Percentiles rank a stretch among this genome's conserved stretches.
Conservation (phyloP, 2,888 invertebrate genomes). For the Elgonia sp. region DNA sequence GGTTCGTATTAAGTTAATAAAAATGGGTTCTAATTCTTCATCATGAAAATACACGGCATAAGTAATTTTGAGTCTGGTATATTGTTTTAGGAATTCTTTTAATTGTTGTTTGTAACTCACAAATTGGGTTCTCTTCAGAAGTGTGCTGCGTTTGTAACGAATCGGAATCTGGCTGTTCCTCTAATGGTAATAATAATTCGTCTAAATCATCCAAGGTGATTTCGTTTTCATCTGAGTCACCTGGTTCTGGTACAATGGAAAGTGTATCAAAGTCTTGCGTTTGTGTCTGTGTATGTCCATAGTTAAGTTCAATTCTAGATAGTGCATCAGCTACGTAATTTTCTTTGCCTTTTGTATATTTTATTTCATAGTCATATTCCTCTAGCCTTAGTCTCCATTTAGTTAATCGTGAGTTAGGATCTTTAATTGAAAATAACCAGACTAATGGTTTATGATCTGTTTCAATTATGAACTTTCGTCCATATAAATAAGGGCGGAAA, state of each 20-base stretch:
- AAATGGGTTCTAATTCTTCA: slow-evolving; percentile 21
- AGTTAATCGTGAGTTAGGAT: slow-evolving; percentile 80
- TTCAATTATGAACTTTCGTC: too few species aligned
- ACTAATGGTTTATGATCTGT: slow-evolving; percentile 79
- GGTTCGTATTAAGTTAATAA: slow-evolving; percentile 9
- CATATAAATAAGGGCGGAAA: too few species aligned
- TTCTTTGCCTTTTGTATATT: slow-evolving; percentile 80
- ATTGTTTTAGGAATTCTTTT: slow-evolving; percentile 20
- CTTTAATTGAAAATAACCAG: slow-evolving; percentile 83
- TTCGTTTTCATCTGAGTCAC: slow-evolving; percentile 4
- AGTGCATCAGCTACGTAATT: slow-evolving; percentile 82
- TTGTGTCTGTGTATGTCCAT: not conserved
- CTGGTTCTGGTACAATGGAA: slow-evolving; percentile 22
- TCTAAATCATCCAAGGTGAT: slow-evolving; percentile 18
- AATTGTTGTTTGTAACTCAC: slow-evolving; percentile 13
- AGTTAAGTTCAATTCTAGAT: slow-evolving; percentile 32
- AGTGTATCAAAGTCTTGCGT: not conserved
- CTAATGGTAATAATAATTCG: slow-evolving; percentile 12
- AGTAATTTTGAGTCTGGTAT: slow-evolving; percentile 3
- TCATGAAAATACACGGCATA: slow-evolving; percentile 32
- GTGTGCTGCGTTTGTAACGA: slow-evolving; percentile 31
- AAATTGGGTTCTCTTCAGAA: slow-evolving; percentile 20
- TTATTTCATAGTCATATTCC: slow-evolving; percentile 83
- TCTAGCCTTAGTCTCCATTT: slow-evolving; percentile 82
- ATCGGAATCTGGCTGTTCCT: not conserved